These are phyloP conservation scores for Ceratitis capitata DNA, from an alignment of 1,140 invertebrate species.

Conservation along the genomic window DNA sequence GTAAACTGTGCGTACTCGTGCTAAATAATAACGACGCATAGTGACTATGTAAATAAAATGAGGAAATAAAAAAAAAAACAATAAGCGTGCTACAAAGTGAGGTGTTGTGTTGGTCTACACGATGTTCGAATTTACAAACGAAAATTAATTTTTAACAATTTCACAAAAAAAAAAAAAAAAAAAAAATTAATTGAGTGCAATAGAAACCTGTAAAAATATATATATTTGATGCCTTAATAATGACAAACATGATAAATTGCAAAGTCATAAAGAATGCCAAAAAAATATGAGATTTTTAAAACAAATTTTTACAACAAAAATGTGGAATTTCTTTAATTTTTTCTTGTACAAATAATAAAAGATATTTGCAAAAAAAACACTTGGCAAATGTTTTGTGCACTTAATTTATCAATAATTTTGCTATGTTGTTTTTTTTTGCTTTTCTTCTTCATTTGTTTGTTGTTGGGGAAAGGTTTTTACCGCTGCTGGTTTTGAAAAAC, in stretches of 20 bases:
- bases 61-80: background rate
- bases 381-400: background rate
- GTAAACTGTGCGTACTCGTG: background rate
- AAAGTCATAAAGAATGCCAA: background rate
- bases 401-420: too few species aligned
- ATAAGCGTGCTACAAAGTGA: background rate
- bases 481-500: background rate
- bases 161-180: background rate
- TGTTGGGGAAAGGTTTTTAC: constrained; percentile 6
- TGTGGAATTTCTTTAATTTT: background rate
- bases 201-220: background rate
- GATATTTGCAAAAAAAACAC: background rate
- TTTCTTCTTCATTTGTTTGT: background rate
- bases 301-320: background rate
- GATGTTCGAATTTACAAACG: background rate
- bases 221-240: background rate
- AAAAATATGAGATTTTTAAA: background rate
- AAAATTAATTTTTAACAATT: too few species aligned
- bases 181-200: too few species aligned
- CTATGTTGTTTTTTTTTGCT: background rate
- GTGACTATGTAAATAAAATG: constrained; percentile 10
- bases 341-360: background rate
- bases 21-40: background rate
- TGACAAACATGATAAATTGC: background rate
- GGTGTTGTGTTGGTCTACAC: background rate